These are phyloP conservation scores for Heteractis magnifica DNA, from an alignment of 92 coral and sea anemone species.

Conservation along the genomic window DNA sequence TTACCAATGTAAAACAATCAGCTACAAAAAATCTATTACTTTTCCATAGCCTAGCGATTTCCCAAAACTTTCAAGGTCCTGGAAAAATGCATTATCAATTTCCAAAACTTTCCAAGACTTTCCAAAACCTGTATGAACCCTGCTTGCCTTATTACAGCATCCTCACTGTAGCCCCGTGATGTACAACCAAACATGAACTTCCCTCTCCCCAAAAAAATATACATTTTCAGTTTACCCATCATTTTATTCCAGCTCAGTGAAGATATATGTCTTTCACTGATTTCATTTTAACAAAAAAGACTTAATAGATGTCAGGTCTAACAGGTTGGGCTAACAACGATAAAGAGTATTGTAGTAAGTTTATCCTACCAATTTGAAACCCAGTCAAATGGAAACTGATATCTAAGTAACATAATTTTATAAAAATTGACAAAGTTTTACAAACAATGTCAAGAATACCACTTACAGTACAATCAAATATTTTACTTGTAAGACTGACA, in stretches of 20 bases:
- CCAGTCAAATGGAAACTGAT: neutral
- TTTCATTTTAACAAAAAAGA: neutral
- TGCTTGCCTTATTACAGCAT: too few relatives aligned
- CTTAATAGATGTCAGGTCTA: neutral
- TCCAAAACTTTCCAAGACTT: too few relatives aligned
- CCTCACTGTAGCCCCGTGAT: too few relatives aligned
- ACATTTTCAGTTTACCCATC: neutral
- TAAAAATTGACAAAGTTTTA: neutral
- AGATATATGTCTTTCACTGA: neutral
- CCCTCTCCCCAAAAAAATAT: neutral
- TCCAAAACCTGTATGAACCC: too few relatives aligned
- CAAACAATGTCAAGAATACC: neutral
- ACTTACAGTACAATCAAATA: neutral
- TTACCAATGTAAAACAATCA: too few relatives aligned
- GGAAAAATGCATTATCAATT: too few relatives aligned
- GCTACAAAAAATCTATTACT: too few relatives aligned
- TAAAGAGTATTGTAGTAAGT: neutral
- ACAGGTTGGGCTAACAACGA: neutral
- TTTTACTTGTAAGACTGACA: neutral
- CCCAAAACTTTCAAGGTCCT: too few relatives aligned
- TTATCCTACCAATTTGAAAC: neutral
- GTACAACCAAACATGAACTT: neutral
- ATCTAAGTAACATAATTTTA: neutral
- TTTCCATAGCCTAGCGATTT: too few relatives aligned
- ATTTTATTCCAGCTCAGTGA: conserved; percentile 1